Evolutionary conservation across 2,113 vertebrate genomes (phyloP), one percentile per base, ranked within the genome.

Genomic region (Ptyas mucosa): DNA sequence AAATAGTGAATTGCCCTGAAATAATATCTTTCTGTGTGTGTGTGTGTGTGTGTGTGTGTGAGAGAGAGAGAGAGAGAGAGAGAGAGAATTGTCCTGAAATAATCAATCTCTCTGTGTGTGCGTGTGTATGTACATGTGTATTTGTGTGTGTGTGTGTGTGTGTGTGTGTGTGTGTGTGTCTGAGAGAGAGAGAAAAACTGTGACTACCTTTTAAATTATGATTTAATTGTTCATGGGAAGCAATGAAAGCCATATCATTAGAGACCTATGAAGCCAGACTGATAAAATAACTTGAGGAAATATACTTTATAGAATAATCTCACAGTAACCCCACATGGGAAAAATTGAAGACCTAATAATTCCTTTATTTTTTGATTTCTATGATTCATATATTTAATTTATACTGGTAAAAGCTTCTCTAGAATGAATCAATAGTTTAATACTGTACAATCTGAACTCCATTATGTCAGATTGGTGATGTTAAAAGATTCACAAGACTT

Each of bases 321-420:
- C 26, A 34, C n/a, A 91, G 54, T 93, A 94, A 93, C 46, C 2
- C 8, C 58, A 92, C 46, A 49, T 88, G 91, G 90, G 53, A 29
- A n/a, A 92, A 81, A 3, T 14, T 64, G 69, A 90, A 95, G 87
- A 95, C 26, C 18, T 0, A 89, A 89, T 88, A 89, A 94, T 91
- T 93, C 58, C 87, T 93, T 0, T 0, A 58, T 89, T 90, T 86
- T 94, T 87, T 91, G 69, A 94, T 93, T 95, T 93, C 92, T 94
- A 89, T 95, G 89, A 94, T 91, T 96, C 93, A 94, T n/a, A 9
- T 93, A 88, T 94, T 96, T 94, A 94, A 95, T 94, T 75, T 94
- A 89, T 57, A 21, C 92, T 91, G 8, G 88, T 91, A 92, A 93
- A 96, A 97, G 89, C 1, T 91, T 85, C 93, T 88, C 90, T 29